Conservation (phyloP, 1,140 invertebrate genomes). For the Globodera ellingtonae region DNA sequence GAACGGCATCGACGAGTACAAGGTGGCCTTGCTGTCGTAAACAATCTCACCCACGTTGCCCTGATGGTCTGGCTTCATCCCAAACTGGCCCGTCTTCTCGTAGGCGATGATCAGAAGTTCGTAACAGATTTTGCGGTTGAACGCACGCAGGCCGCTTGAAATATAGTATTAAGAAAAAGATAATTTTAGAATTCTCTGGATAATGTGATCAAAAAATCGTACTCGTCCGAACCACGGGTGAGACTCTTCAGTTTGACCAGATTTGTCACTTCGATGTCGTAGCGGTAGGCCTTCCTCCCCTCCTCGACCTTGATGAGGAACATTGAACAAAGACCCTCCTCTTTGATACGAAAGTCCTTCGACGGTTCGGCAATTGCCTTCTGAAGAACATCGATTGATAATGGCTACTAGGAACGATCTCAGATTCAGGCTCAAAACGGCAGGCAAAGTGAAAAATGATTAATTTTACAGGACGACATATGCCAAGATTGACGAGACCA, state of each 20-base stretch:
- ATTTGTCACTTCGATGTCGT: constrained; percentile 40
- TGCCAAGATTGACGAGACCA: too few species aligned
- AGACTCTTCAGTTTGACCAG: constrained; percentile 32
- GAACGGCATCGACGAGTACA: constrained; percentile 42
- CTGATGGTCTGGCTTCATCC: constrained; percentile 28
- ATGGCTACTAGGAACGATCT: neutral
- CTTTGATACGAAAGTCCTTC: constrained; percentile 33
- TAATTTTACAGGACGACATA: too few species aligned
- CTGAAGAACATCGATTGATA: constrained; percentile 10
- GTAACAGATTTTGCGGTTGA: constrained; percentile 43
- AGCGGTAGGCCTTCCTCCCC: constrained; percentile 42
- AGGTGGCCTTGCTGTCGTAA: constrained; percentile 37
- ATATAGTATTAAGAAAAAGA: constrained; percentile 3
- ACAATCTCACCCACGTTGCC: constrained; percentile 31
- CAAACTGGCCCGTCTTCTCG: constrained; percentile 32
- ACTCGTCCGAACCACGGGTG: constrained; percentile 40
- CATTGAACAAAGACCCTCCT: constrained; percentile 38
- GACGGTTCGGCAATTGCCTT: constrained; percentile 29
- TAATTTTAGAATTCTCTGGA: neutral
- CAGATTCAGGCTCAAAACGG: neutral
- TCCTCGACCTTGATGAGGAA: constrained; percentile 41
- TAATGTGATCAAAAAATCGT: neutral
- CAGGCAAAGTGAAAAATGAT: too few species aligned
- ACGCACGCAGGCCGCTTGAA: constrained; percentile 38
- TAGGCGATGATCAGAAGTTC: constrained; percentile 39